Evolutionary conservation across 2,113 vertebrate genomes (phyloP).

Genomic region (Rhegmatorhina hoffmannsi): DNA sequence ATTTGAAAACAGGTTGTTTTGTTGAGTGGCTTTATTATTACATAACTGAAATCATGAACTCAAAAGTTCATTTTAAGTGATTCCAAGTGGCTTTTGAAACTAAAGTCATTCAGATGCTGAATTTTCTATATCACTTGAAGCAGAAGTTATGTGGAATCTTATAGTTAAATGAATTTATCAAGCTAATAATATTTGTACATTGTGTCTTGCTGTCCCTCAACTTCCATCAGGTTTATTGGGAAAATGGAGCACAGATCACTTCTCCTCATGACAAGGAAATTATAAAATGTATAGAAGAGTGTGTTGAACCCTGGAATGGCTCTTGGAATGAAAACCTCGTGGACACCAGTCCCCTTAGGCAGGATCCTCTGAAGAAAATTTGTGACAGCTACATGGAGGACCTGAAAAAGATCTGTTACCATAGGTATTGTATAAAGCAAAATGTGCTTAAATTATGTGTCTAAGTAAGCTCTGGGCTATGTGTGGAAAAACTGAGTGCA

Average conservation of each 20-base stretch:
- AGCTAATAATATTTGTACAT: neutral
- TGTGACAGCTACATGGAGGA: conserved; percentile 88
- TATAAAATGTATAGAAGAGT: conserved; percentile 86
- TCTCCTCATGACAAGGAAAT: conserved; percentile 92
- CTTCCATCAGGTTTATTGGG: conserved; percentile 88
- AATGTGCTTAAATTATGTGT: fast-evolving
- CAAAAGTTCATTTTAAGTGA: fast-evolving
- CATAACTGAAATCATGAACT: neutral
- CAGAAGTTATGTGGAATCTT: neutral
- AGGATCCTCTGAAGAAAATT: conserved; percentile 84
- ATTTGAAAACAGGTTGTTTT: neutral
- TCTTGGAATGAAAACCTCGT: conserved; percentile 88
- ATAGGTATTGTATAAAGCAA: conserved; percentile 77
- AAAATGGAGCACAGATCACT: conserved; percentile 90
- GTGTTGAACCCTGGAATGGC: conserved; percentile 87
- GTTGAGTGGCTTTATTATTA: neutral
- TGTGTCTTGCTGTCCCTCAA: neutral
- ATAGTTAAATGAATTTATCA: fast-evolving
- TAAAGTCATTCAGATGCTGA: too few relatives aligned
- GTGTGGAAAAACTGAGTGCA: neutral
- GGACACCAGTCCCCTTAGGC: conserved; percentile 80
- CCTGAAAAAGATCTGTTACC: conserved; percentile 84
- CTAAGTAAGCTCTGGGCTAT: neutral
- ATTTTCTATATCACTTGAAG: neutral
- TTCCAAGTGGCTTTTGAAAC: neutral